Base-by-base conservation (phyloP, 2,797 vertebrate genomes). In the Sebastolobus altivelis region DNA sequence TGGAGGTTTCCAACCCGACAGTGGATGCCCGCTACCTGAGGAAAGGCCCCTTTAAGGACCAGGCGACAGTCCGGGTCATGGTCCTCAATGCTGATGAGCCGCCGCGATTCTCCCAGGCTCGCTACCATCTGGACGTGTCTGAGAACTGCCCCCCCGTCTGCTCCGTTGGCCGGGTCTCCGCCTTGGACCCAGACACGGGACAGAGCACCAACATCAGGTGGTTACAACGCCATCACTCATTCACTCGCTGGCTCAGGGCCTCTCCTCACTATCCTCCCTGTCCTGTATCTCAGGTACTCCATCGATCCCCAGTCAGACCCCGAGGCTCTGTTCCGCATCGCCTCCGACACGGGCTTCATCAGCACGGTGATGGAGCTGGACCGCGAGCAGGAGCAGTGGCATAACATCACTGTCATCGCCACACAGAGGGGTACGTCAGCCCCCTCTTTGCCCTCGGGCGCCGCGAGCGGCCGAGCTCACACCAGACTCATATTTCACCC, bases 61-160 rank as follows among this genome's bases (percentile, higher is more conserved):
- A 97, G 78, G 95, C 97, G 3, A 95, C 95, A 0, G 96, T 98
- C 25, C 95, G 95, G 2, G 95, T 98, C 77, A 91, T 94, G 12
- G 96, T 98, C 29, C 95, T 97, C 18, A 97, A 98, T 1, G 97
- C 96, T 1, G 97, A 97, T 5, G 97, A 98, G 89, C 96, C 97
- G 0, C 97, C 97, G 0, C 89, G 91, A 20, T 98, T 98, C 92
- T 95, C 96, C 13, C 95, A 96, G 80, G 66, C 92, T 1, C 88
- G 94, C 18, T 98, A 97, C 92, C 95, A 93, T 12, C 94, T 98
- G 85, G 94, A 94, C 2, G 96, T 98, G 71, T 94, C 94, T 0
- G 97, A 98, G 89, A 97, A 98, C 93, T 96, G 97, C 79, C 93
- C 95, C 7, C 94, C 95, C 0, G 91, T 96, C 38, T 96, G 96